Evolutionary conservation across 2,888 invertebrate species (phyloP).

Genomic region (Muscina levida): DNA sequence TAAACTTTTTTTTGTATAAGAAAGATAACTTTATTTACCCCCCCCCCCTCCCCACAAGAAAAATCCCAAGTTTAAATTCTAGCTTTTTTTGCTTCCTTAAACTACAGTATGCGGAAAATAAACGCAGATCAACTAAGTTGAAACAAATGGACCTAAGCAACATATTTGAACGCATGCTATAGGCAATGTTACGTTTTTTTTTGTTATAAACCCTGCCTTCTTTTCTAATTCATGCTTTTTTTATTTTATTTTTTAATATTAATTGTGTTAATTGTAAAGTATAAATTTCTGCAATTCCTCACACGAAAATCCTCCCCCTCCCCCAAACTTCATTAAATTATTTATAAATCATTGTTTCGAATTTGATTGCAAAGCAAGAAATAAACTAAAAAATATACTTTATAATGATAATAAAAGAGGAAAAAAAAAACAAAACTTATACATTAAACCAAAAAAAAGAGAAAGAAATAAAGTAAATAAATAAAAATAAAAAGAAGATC

Average conservation of each 20-base stretch:
- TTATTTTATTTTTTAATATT: slow-evolving; percentile 12
- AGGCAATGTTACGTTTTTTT: slow-evolving; percentile 1
- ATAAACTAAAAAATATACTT: slow-evolving; percentile 23
- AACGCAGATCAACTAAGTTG: slow-evolving; percentile 14
- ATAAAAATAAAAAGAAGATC: slow-evolving; percentile 27
- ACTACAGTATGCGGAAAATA: background rate
- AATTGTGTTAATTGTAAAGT: background rate
- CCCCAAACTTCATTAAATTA: slow-evolving; percentile 36
- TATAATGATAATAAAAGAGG: slow-evolving; percentile 38
- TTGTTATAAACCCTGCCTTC: background rate
- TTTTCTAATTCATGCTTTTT: background rate
- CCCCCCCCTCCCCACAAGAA: background rate
- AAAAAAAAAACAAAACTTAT: slow-evolving; percentile 41
- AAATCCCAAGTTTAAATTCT: slow-evolving; percentile 12
- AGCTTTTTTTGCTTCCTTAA: background rate
- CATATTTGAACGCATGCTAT: background rate
- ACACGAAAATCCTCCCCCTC: background rate
- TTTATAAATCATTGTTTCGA: slow-evolving; percentile 44
- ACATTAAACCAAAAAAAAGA: slow-evolving; percentile 31
- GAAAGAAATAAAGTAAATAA: slow-evolving; percentile 15
- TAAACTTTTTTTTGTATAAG: slow-evolving; percentile 23
- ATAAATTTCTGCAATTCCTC: background rate
- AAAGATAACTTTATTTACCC: slow-evolving; percentile 6
- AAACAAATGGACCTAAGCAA: background rate
- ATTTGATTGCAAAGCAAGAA: slow-evolving; percentile 47